A percentile compares a stretch with the other conserved stretches of the same genome.
Evolutionary conservation across 2,797 vertebrate genomes (phyloP).

Genomic region (Halcyon smyrnensis): DNA sequence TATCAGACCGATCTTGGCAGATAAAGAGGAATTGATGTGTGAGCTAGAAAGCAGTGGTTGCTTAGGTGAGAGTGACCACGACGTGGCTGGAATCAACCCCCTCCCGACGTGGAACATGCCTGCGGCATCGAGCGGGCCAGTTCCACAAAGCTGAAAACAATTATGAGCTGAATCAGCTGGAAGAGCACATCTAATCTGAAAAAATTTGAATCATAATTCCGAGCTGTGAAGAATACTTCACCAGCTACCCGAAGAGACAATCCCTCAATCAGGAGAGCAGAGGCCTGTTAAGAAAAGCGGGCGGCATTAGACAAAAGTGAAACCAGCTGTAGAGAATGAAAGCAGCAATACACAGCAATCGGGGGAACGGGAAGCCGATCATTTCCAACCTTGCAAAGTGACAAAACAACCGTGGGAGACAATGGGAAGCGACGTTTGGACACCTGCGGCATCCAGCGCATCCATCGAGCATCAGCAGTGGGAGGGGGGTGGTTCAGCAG

Average conservation of each 20-base stretch:
- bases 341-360: neutral
- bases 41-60: neutral
- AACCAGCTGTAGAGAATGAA: conserved; percentile 56
- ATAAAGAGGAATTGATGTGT: conserved; percentile 1
- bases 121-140: neutral
- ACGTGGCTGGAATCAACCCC: neutral
- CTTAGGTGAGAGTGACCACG: neutral
- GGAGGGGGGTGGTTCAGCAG: fast-evolving
- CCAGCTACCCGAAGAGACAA: conserved; percentile 52
- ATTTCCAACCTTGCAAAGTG: neutral
- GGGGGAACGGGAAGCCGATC: neutral
- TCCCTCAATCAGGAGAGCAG: conserved; percentile 69
- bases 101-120: fast-evolving
- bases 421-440: neutral
- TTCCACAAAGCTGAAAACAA: conserved; percentile 21
- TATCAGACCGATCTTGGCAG: neutral
- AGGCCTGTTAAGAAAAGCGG: conserved; percentile 48
- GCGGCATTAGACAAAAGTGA: conserved; percentile 47
- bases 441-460: neutral
- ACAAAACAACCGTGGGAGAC: neutral
- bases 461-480: neutral
- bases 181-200: conserved; percentile 18
- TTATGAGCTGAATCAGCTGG: conserved; percentile 59
- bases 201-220: conserved; percentile 69
- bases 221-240: conserved; percentile 44